These are phyloP conservation scores for Ricordea florida DNA, from an alignment of 92 coral and sea anemone genomes.

Conservation along the genomic window DNA sequence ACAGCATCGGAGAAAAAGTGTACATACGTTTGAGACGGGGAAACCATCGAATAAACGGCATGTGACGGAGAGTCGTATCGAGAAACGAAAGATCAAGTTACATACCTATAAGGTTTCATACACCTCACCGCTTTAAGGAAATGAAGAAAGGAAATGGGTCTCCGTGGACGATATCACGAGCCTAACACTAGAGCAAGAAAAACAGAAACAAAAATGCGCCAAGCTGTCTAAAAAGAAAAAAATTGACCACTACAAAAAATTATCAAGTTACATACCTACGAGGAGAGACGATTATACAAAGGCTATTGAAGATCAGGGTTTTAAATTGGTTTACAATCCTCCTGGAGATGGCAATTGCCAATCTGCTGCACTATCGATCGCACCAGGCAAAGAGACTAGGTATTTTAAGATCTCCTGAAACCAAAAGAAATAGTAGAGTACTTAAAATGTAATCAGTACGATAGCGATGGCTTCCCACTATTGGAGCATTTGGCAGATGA, in stretches of 20 bases:
- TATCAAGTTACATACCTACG: background rate
- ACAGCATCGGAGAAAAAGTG: slow-evolving; percentile 17
- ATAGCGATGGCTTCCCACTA: background rate
- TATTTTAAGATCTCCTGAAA: background rate
- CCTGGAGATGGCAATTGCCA: slow-evolving; percentile 18
- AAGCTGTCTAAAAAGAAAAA: background rate
- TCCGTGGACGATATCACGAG: slow-evolving; percentile 1
- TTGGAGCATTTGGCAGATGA: background rate
- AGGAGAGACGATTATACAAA: background rate
- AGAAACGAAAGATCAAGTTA: background rate
- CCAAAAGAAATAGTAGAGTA: background rate
- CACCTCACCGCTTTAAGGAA: background rate
- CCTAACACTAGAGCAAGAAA: background rate
- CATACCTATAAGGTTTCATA: background rate
- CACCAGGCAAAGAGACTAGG: background rate
- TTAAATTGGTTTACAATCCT: background rate
- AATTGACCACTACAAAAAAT: background rate
- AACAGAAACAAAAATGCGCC: background rate
- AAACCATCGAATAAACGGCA: background rate
- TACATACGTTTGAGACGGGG: background rate
- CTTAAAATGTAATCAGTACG: background rate
- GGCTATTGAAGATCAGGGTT: slow-evolving; percentile 23
- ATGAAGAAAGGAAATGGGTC: background rate
- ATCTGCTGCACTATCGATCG: background rate
- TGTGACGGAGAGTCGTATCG: background rate